Percentiles rank a stretch among this genome's conserved stretches.
phyloP scores from a whole-genome alignment of 1,140 invertebrate species.

The Luehdorfia chinensis region DNA sequence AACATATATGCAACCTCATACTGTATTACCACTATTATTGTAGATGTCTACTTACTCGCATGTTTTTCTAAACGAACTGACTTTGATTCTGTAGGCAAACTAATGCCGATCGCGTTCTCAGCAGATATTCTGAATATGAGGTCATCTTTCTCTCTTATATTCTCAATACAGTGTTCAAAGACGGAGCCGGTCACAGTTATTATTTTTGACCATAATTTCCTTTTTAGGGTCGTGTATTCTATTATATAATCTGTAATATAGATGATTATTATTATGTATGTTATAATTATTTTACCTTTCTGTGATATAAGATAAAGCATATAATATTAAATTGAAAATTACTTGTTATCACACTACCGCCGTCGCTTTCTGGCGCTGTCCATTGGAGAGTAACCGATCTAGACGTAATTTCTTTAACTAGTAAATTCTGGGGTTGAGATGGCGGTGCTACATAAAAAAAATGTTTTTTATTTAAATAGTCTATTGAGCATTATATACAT shows the following conservation, averaged over 20 bases:
- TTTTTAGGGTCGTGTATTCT: slow-evolving; percentile 88
- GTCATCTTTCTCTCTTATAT: slow-evolving; percentile 92
- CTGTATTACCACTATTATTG: no score
- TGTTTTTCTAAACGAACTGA: slow-evolving; percentile 93
- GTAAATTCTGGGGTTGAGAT: slow-evolving; percentile 87
- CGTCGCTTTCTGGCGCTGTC: slow-evolving; percentile 89
- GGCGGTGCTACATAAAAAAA: slow-evolving; percentile 82
- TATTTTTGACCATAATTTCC: slow-evolving; percentile 93
- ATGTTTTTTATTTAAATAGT: no score
- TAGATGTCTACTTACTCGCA: slow-evolving; percentile 88
- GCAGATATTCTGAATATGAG: slow-evolving; percentile 94
- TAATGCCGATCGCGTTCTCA: slow-evolving; percentile 92
- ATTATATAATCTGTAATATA: slow-evolving; percentile 89
- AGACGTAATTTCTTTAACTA: slow-evolving; percentile 88
- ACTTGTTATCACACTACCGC: slow-evolving; percentile 92
- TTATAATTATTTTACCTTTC: background rate
- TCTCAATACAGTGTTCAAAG: slow-evolving; percentile 87
- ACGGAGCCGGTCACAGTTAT: slow-evolving; percentile 89
- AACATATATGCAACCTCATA: no score
- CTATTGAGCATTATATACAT: no score
- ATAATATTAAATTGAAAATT: no score
- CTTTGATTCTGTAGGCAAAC: slow-evolving; percentile 87
- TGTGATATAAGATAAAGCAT: background rate
- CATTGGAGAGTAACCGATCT: slow-evolving; percentile 91
- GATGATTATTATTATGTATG: slow-evolving; percentile 3